phyloP scores from a whole-genome alignment of 1,140 invertebrate genomes.

The Hylyphantes graminicola region DNA sequence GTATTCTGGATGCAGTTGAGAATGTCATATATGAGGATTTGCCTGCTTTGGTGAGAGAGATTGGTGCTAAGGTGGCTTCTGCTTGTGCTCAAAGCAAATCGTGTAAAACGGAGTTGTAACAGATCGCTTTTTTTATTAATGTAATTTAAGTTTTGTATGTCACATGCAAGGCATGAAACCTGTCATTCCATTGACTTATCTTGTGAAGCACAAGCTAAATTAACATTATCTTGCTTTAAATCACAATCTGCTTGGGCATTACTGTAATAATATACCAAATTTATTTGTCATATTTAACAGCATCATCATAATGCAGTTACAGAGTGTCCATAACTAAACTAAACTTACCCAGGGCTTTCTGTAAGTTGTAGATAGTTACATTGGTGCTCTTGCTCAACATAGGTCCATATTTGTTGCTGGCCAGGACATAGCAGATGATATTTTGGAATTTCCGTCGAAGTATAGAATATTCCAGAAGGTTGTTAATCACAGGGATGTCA shows the following conservation, averaged over 20 bases:
- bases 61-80: background rate
- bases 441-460: slow-evolving; percentile 91
- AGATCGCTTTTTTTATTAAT: no score
- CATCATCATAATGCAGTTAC: no score
- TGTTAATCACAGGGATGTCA: slow-evolving; percentile 90
- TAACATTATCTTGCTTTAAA: no score
- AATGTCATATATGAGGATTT: slow-evolving; percentile 49
- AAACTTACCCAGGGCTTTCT: no score
- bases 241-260: no score
- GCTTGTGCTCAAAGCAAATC: slow-evolving; percentile 3
- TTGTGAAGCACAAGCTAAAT: no score
- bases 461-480: slow-evolving; percentile 90
- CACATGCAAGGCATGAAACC: no score
- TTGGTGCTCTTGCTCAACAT: slow-evolving; percentile 92
- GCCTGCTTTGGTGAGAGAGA: slow-evolving; percentile 27
- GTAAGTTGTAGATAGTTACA: slow-evolving; percentile 95
- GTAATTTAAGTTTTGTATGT: no score
- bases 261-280: no score
- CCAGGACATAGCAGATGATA: slow-evolving; percentile 75
- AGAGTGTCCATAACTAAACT: no score
- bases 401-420: slow-evolving; percentile 91
- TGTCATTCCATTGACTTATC: no score
- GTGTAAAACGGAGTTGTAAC: background rate
- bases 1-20: slow-evolving; percentile 46
- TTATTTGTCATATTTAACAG: no score